These are phyloP conservation scores for Gephyroberyx darwinii DNA, from an alignment of 2,797 vertebrate species.

Conservation along the genomic window DNA sequence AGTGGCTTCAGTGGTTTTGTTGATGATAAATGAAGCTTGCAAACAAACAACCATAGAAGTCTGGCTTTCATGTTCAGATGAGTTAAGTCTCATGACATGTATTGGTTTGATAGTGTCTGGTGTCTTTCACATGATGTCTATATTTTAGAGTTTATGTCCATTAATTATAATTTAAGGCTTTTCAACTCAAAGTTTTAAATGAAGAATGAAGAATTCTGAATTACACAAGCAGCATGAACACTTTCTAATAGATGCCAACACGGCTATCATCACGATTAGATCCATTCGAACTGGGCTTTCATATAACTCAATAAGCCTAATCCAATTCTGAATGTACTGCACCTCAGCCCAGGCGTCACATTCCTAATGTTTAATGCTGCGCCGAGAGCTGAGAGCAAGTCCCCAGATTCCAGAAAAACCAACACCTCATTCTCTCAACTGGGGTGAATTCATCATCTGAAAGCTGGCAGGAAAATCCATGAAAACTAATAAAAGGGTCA, in stretches of 20 bases:
- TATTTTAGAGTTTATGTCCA: background rate
- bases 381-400: conserved; percentile 44
- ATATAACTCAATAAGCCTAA: conserved; percentile 46
- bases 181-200: background rate
- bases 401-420: conserved; percentile 52
- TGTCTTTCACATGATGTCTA: background rate
- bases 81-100: background rate
- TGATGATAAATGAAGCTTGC: background rate
- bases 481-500: conserved; percentile 69
- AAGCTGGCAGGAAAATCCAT: conserved; percentile 73
- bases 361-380: conserved; percentile 50
- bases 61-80: background rate
- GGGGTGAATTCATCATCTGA: conserved; percentile 63
- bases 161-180: background rate
- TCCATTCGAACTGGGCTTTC: conserved; percentile 29
- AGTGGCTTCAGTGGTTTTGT: too few species aligned
- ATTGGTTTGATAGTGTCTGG: background rate
- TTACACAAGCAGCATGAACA: background rate
- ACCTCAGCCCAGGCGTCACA: conserved; percentile 32
- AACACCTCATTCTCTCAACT: conserved; percentile 59
- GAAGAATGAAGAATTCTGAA: background rate
- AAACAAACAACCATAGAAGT: background rate
- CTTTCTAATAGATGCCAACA: background rate
- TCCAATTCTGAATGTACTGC: conserved; percentile 41
- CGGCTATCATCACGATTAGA: conserved; percentile 30